These are phyloP conservation scores for Amphipyra tragopoginis DNA, from an alignment of 2,888 invertebrate genomes.

Conservation along the genomic window DNA sequence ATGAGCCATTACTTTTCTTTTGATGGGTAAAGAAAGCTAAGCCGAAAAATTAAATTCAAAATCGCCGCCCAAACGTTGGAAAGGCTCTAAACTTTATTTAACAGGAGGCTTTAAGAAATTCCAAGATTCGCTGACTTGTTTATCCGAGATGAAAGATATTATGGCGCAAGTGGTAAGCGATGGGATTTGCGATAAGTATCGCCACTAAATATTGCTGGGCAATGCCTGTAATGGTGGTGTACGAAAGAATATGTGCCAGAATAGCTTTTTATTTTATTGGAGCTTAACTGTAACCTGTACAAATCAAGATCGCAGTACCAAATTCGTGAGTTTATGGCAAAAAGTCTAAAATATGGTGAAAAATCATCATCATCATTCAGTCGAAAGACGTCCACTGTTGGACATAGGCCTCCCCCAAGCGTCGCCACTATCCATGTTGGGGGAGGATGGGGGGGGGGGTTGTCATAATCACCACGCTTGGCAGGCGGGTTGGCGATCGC, in stretches of 20 bases:
- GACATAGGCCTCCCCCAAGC: no score
- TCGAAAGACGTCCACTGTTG: no score
- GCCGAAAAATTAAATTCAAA: slow-evolving; percentile 72
- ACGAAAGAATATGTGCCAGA: neutral
- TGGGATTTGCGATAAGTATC: slow-evolving; percentile 28
- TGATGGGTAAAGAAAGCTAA: slow-evolving; percentile 49
- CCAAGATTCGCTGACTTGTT: slow-evolving; percentile 66
- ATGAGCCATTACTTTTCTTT: slow-evolving; percentile 54
- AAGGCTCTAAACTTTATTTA: slow-evolving; percentile 73
- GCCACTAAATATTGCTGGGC: slow-evolving; percentile 9
- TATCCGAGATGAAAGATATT: slow-evolving; percentile 69
- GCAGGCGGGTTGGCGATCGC: no score
- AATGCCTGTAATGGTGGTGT: no score
- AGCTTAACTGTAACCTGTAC: no score
- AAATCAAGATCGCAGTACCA: no score
- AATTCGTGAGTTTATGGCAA: no score
- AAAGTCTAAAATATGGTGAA: no score
- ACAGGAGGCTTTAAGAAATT: slow-evolving; percentile 69
- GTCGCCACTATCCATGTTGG: no score
- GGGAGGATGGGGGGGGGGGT: no score
- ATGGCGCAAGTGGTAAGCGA: slow-evolving; percentile 59
- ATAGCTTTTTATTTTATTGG: neutral
- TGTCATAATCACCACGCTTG: no score
- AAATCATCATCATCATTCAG: no score
- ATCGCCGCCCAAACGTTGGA: slow-evolving; percentile 64